These are phyloP conservation scores for Brachionus calyciflorus DNA, from an alignment of 1,140 invertebrate genomes.

Conservation along the genomic window DNA sequence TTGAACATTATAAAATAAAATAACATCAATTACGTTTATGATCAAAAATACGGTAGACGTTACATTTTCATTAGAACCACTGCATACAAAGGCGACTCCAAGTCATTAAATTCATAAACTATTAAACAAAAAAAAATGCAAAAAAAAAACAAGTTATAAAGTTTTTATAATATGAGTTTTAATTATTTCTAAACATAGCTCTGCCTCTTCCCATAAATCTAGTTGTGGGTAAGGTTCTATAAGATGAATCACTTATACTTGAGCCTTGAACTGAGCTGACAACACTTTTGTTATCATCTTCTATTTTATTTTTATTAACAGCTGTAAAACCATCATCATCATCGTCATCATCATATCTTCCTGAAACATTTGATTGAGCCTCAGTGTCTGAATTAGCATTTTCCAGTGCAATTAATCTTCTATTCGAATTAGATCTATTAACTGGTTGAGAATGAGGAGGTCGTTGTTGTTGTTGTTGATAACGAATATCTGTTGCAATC, in stretches of 20 bases:
- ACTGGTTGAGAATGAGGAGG: no score
- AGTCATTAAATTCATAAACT: no score
- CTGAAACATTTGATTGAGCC: not conserved
- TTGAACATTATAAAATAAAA: no score
- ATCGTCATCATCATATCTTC: not conserved
- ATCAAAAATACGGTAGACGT: no score
- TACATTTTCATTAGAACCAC: no score
- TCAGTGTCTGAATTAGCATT: not conserved
- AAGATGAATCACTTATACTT: not conserved
- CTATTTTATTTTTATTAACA: not conserved
- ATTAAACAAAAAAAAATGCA: no score
- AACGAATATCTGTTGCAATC: not conserved
- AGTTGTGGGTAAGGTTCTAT: not conserved
- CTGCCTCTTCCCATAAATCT: constrained; percentile 17
- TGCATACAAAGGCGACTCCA: no score
- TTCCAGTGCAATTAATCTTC: constrained; percentile 2
- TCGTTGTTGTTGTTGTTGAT: not conserved
- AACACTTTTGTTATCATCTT: not conserved
- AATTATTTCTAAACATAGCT: not conserved
- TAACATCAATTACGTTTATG: no score
- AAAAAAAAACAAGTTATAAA: no score
- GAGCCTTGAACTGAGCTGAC: not conserved
- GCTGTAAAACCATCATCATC: not conserved
- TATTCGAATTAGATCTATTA: not conserved
- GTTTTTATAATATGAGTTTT: no score